phyloP scores from a whole-genome alignment of 2,888 invertebrate genomes.

The Malachius bipustulatus region DNA sequence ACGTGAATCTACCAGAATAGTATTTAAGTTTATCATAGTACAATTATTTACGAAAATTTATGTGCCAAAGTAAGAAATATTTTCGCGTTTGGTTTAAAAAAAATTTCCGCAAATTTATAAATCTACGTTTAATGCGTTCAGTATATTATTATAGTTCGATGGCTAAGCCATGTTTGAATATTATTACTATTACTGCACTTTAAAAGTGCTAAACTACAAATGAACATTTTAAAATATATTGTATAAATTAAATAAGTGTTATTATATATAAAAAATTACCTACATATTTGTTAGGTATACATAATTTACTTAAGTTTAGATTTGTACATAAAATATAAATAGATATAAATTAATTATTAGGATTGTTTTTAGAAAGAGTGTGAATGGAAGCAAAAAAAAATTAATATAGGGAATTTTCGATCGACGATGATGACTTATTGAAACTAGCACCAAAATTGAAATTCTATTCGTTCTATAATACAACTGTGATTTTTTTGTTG shows the following conservation, averaged over 20 bases:
- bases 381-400: neutral
- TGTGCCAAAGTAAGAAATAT: too few relatives aligned
- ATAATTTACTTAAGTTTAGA: constrained; percentile 11
- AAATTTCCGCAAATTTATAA: constrained; percentile 5
- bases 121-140: constrained; percentile 24
- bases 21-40: too few relatives aligned
- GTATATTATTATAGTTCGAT: constrained; percentile 22
- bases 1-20: too few relatives aligned
- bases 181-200: constrained; percentile 31
- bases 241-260: constrained; percentile 30
- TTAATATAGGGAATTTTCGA: constrained; percentile 2
- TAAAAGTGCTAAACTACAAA: constrained; percentile 34
- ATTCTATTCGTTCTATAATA: constrained; percentile 18
- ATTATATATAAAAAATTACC: constrained; percentile 13
- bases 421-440: neutral
- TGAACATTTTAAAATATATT: constrained; percentile 25
- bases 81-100: constrained; percentile 6
- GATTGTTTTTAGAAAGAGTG: constrained; percentile 3
- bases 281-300: constrained; percentile 12
- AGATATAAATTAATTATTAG: neutral
- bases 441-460: constrained; percentile 12
- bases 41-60: too few relatives aligned
- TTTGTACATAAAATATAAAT: constrained; percentile 1
- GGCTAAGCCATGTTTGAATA: constrained; percentile 32
- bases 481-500: constrained; percentile 12